These are phyloP conservation scores for Pycnonotus jocosus DNA, from an alignment of 2,113 vertebrate genomes.

Conservation along the genomic window DNA sequence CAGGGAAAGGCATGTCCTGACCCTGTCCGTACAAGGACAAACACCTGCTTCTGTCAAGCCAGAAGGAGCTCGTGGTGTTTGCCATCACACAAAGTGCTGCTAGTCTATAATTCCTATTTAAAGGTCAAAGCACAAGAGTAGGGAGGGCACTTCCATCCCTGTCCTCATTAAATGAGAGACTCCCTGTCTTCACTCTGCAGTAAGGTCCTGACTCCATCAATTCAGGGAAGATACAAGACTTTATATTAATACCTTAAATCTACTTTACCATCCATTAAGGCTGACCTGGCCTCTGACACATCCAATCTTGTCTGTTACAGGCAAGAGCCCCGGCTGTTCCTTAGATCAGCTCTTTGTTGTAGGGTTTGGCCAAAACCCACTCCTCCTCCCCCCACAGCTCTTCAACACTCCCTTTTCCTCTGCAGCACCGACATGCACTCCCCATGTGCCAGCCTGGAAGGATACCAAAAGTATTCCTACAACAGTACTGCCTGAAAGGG, in stretches of 20 bases:
- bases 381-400: not conserved
- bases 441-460: not conserved
- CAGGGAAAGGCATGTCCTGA: not conserved
- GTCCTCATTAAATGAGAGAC: not conserved
- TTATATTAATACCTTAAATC: not conserved
- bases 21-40: not conserved
- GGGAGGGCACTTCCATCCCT: not conserved
- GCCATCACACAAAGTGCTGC: not conserved
- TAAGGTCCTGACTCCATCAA: not conserved
- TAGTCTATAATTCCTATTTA: not conserved
- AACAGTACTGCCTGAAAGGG: not conserved
- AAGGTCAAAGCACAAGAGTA: not conserved
- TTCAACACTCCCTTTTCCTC: not conserved
- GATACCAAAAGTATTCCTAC: not conserved
- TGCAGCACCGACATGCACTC: not conserved
- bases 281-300: not conserved
- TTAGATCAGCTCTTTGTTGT: rapidly evolving
- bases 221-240: not conserved
- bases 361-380: not conserved
- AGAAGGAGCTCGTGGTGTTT: rapidly evolving
- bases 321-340: not conserved
- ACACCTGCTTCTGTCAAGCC: not conserved
- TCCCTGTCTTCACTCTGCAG: not conserved
- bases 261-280: not conserved
- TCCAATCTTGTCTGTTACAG: not conserved